Conservation (phyloP, 2,888 invertebrate genomes). For the Tinea trinotella region DNA sequence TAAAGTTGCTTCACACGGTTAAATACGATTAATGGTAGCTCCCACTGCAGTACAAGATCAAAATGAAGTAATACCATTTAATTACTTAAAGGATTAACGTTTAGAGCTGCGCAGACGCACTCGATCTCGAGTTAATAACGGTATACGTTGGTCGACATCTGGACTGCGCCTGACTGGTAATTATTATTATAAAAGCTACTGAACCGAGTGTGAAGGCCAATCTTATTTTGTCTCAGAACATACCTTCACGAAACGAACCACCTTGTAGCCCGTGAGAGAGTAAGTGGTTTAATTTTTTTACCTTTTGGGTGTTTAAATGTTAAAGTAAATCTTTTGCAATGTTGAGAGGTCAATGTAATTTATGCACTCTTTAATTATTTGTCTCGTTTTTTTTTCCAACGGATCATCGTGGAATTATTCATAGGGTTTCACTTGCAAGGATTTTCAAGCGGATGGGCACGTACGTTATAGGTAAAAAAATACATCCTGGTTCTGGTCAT, state of each 20-base stretch:
- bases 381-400: background rate
- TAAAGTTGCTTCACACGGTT: background rate
- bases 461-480: background rate
- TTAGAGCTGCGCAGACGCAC: constrained; percentile 28
- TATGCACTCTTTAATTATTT: background rate
- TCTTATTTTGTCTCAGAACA: constrained; percentile 12
- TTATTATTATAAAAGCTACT: constrained; percentile 40
- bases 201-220: constrained; percentile 15
- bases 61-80: constrained; percentile 32
- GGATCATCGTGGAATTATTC: constrained; percentile 1
- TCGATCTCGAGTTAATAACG: constrained; percentile 40
- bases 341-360: constrained; percentile 11
- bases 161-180: constrained; percentile 35
- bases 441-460: background rate
- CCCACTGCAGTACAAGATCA: constrained; percentile 21
- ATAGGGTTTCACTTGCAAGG: background rate
- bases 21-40: constrained; percentile 1
- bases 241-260: constrained; percentile 4
- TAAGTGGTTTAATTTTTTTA: constrained; percentile 8
- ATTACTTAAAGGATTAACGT: constrained; percentile 33
- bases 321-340: constrained; percentile 5
- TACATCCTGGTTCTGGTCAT: constrained; percentile 1
- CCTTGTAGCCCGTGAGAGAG: constrained; percentile 12
- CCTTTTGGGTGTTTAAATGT: constrained; percentile 10
- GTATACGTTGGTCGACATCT: constrained; percentile 43